Conservation (phyloP, 2,888 invertebrate genomes). For the Cheilosia vulpina region DNA sequence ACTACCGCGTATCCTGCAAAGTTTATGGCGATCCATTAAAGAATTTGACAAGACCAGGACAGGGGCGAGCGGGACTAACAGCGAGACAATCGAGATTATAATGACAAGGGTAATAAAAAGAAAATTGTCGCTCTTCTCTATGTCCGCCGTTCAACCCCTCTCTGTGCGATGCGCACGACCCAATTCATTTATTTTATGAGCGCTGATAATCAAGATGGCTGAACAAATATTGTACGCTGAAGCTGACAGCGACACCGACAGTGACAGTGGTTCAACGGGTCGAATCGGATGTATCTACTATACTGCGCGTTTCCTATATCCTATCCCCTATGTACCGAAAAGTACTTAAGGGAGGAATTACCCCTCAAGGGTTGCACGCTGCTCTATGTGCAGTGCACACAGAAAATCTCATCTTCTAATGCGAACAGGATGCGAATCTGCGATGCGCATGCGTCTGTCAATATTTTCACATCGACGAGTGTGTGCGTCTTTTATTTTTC, state of each 20-base stretch:
- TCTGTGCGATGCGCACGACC: conserved; percentile 31
- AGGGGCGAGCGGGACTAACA: conserved; percentile 31
- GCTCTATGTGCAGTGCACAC: conserved; percentile 41
- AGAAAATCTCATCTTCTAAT: conserved; percentile 27
- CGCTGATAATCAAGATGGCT: conserved; percentile 75
- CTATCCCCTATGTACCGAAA: conserved; percentile 35
- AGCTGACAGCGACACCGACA: neutral
- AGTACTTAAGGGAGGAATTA: conserved; percentile 50
- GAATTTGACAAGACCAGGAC: conserved; percentile 50
- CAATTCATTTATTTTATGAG: conserved; percentile 75
- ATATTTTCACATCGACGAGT: conserved; percentile 53
- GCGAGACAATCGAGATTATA: conserved; percentile 72
- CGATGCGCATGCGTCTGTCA: conserved; percentile 69
- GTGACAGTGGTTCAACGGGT: neutral
- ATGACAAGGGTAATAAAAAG: conserved; percentile 75
- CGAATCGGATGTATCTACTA: neutral
- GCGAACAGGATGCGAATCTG: conserved; percentile 21
- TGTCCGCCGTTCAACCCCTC: conserved; percentile 31
- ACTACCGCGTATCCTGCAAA: conserved; percentile 73
- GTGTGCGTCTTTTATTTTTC: conserved; percentile 3
- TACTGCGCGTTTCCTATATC: conserved; percentile 32
- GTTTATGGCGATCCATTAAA: conserved; percentile 72
- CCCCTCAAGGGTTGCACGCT: conserved; percentile 49
- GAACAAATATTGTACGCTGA: conserved; percentile 67
- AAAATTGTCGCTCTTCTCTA: conserved; percentile 69